Percentiles rank a stretch among this genome's conserved stretches.
These are phyloP conservation scores for Nothocercus nigrocapillus DNA, from an alignment of 2,113 vertebrate species.

Conservation along the genomic window DNA sequence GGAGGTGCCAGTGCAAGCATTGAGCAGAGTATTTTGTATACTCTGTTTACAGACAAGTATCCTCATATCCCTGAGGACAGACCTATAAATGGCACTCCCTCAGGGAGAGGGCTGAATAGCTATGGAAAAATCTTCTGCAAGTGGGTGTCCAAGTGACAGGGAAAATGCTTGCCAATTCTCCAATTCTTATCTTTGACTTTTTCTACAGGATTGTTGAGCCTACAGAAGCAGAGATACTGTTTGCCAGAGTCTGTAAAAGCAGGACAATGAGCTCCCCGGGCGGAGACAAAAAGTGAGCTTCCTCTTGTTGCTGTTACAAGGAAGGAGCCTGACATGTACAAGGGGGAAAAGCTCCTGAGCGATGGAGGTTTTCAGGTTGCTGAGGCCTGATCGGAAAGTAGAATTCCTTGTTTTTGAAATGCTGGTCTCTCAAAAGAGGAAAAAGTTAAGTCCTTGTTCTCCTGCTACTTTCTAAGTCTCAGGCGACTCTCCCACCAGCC, in stretches of 20 bases:
- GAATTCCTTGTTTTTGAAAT: background rate
- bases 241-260: background rate
- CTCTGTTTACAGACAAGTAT: background rate
- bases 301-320: background rate
- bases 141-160: background rate
- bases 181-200: background rate
- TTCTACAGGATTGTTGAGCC: background rate
- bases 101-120: background rate
- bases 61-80: background rate
- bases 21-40: background rate
- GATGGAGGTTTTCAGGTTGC: background rate
- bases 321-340: background rate
- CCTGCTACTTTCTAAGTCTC: background rate
- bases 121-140: background rate
- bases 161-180: background rate
- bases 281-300: background rate
- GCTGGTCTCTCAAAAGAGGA: background rate
- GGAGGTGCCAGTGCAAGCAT: background rate
- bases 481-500: background rate
- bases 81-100: conserved; percentile 28
- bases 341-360: background rate
- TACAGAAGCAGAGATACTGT: background rate
- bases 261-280: background rate
- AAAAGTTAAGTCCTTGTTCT: background rate
- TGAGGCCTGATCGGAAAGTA: background rate